Evolutionary conservation across 2,797 vertebrate genomes (phyloP), one percentile per base, ranked within the genome.

Genomic region (Chloroceryle inda): DNA sequence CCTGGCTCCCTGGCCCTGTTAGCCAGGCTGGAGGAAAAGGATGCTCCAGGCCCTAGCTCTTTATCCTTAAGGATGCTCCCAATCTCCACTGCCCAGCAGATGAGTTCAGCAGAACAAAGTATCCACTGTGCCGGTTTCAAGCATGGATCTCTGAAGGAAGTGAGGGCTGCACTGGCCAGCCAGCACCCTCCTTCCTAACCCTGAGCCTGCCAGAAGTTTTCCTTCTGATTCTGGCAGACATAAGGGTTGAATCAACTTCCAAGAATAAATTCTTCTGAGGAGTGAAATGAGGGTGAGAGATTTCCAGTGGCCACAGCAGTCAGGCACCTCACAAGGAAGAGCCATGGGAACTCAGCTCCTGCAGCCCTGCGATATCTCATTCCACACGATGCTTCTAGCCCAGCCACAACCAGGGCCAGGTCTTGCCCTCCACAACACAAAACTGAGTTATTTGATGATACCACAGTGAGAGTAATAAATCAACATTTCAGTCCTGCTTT

Each of bases 281-380:
- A 56, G 42, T 66, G n/a, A 84, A 85, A 49, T 3, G 8, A 77
- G 62, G 29, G 11, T 45, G 42, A 77, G 61, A 77, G 47, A 45
- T 50, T 77, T 66, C 35, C 5, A 58, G 38, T 3, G 18, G 45
- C 53, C 77, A 72, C 18, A 67, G 40, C 47, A 74, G 53, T 10
- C 61, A 45, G 77, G 56, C 20, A 89, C 9, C 21, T 38, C 55
- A 26, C 7, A 58, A 24, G 31, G 42, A 72, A 49, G 26, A 63
- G 67, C 24, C 1, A 5, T 38, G 1, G 0, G 29, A 68, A 49
- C 33, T 73, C 49, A 29, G 40, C 37, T 18, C 62, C 44, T 26
- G 10, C 6, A 2, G 61, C 10, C 2, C 0, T 7, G 7, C 0
- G 26, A 14, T 2, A 12, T 38, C 42, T 63, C 42, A 21, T 4